Base-by-base conservation (phyloP, 2,888 invertebrate species). In the Nysson spinosus region DNA sequence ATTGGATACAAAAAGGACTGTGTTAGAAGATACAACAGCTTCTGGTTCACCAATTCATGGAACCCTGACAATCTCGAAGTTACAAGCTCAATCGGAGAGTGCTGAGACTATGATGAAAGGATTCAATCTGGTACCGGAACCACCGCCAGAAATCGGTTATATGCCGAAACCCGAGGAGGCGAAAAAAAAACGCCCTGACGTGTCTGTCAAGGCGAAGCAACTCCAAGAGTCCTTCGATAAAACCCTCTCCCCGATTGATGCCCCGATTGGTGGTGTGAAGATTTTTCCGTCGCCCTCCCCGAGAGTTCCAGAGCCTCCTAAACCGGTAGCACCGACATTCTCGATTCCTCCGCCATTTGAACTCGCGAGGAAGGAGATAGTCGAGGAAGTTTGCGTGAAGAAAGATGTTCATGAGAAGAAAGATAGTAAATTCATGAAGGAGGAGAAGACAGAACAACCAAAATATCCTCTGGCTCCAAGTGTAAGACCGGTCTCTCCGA, bases 61-160 rank as follows among this genome's bases (percentile, higher is more conserved):
- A 0, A 80, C 83, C 4, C 28, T 83, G 26, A 83, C 77, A 1
- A 83, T 83, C 44, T 85, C 85, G 0, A 82, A 82, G 54, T 55
- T 84, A 14, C 82, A 82, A 32, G 82, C 82, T 11, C 84, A 85
- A 47, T 83, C 83, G 0, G 84, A 85, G 52, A 83, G 83, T 42
- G 81, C 82, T 1, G 86, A 87, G 63, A 79, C 83, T 6, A 77
- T 83, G 77, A 64, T 86, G 75, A 78, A 89, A 79, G 88, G 89
- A 57, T 88, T 92, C 42, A 89, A 89, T 78, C 82, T 93, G 1
- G 88, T 90, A 51, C 93, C 92, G 0, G 93, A 92, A 75, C 91
- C 93, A n/a, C 93, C 93, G 6, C 92, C 93, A 26, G 91, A 93
- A 86, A 91, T 93, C 40, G 91, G 91, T 30, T 92, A 89, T 72